Base-by-base conservation (phyloP, 64 coral and sea anemone species). In the Montipora foliosa region DNA sequence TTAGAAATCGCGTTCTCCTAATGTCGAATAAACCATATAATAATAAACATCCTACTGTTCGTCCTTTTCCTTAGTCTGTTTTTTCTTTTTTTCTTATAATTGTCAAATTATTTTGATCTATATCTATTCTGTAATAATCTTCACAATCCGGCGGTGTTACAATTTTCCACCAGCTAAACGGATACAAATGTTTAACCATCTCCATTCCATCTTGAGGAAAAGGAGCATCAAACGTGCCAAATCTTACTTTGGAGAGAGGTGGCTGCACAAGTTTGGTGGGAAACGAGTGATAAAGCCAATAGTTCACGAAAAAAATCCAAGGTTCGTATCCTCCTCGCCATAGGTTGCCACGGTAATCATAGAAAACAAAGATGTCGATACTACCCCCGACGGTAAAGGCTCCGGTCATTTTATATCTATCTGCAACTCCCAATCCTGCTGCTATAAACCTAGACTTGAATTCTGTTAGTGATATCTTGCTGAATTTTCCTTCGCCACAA, bases 181-280 rank as follows among this genome's bases (percentile, higher is more conserved):
- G 93, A 29, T 94, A 94, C 7, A 94, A 83, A 66, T 94, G 72
- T 48, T 84, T 82, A 68, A 90, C 66, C 16, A 94, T 90, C 48
- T 89, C 87, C 7, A 74, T 80, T 4, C 78, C 93, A 29, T 51
- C 87, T 22, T 79, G 79, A 4, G 93, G 93, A 8, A 90, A 76
- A 83, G 66, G 46, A 79, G 90, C 64, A 14, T 89, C 66, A 73
- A 82, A 90, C 5, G 52, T 29, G 9, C 93, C 93, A 94, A 94
- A 94, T 51, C 44, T 50, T 25, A 87, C 57, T 3, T 90, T 75
- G 1, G 93, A 87, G 15, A 94, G 73, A 8, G 78, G 93, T 47
- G 21, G 25, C 19, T 77, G 14, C 10, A 94, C 70, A 48, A 94
- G 64, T 55, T 57, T 75, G 16, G 93, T n/a, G 21, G 93, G 93